phyloP scores from a whole-genome alignment of 2,888 invertebrate genomes.

The Aspidiotus rigidus region DNA sequence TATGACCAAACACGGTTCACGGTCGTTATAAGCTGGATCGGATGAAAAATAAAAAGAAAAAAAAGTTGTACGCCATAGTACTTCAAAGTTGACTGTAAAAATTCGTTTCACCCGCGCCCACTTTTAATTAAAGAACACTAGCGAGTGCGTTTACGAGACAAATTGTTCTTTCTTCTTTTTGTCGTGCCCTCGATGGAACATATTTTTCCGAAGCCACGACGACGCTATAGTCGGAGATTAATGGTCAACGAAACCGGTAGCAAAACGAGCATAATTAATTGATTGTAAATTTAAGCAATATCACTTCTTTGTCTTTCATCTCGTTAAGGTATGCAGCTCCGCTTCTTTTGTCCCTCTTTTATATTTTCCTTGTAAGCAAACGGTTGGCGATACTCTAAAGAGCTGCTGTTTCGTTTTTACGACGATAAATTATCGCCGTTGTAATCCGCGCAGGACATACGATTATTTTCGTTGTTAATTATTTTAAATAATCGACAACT shows the following conservation, averaged over 20 bases:
- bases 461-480: slow-evolving; percentile 2
- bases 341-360: background rate
- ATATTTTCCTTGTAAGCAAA: background rate
- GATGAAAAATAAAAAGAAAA: too few species aligned
- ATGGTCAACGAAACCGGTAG: slow-evolving; percentile 30
- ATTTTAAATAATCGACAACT: background rate
- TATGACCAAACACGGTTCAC: slow-evolving; percentile 27
- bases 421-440: slow-evolving; percentile 13
- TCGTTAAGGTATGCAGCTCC: background rate
- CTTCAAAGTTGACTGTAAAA: slow-evolving; percentile 2
- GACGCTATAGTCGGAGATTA: slow-evolving; percentile 11
- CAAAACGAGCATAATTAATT: slow-evolving; percentile 17
- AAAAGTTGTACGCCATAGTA: background rate
- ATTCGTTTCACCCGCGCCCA: slow-evolving; percentile 15
- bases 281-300: slow-evolving; percentile 10
- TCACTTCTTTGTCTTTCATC: slow-evolving; percentile 2
- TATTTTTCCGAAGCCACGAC: slow-evolving; percentile 9
- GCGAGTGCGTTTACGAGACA: slow-evolving; percentile 22
- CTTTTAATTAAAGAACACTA: slow-evolving; percentile 27
- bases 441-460: background rate
- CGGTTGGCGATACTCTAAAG: slow-evolving; percentile 3
- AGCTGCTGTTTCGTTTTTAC: background rate
- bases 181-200: background rate
- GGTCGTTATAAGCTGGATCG: slow-evolving; percentile 7
- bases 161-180: slow-evolving; percentile 15